Evolutionary conservation across 2,888 invertebrate genomes (phyloP).

Genomic region (Muschampia plurimacula): DNA sequence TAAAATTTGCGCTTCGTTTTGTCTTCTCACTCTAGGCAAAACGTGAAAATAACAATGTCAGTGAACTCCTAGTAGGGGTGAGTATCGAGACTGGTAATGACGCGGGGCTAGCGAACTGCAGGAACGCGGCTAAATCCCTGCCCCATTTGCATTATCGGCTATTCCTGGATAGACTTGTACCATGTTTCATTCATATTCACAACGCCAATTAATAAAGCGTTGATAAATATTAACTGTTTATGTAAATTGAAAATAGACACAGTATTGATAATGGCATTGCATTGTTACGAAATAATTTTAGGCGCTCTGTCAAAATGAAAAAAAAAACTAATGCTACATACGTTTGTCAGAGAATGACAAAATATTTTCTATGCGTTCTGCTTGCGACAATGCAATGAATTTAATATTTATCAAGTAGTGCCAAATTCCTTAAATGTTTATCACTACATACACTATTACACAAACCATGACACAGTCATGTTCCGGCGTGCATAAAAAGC

Average conservation of each 20-base stretch:
- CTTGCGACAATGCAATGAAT: no score
- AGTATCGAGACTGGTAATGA: slow-evolving; percentile 53
- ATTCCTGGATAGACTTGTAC: slow-evolving; percentile 54
- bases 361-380: no score
- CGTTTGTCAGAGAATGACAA: no score
- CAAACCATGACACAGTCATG: no score
- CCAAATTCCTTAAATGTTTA: no score
- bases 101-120: slow-evolving; percentile 53
- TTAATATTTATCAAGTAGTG: no score
- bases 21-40: neutral
- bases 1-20: neutral
- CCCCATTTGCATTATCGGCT: slow-evolving; percentile 72
- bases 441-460: neutral
- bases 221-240: neutral
- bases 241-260: neutral
- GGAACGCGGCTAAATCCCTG: slow-evolving; percentile 64
- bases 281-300: neutral
- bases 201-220: neutral
- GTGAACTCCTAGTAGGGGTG: slow-evolving; percentile 29
- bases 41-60: slow-evolving; percentile 1
- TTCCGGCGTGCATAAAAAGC: no score
- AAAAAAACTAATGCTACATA: no score
- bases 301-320: neutral
- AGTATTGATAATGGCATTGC: neutral
- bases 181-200: slow-evolving; percentile 28